These are phyloP conservation scores for Montipora sp. DNA, from an alignment of 64 coral and sea anemone species.

Conservation along the genomic window DNA sequence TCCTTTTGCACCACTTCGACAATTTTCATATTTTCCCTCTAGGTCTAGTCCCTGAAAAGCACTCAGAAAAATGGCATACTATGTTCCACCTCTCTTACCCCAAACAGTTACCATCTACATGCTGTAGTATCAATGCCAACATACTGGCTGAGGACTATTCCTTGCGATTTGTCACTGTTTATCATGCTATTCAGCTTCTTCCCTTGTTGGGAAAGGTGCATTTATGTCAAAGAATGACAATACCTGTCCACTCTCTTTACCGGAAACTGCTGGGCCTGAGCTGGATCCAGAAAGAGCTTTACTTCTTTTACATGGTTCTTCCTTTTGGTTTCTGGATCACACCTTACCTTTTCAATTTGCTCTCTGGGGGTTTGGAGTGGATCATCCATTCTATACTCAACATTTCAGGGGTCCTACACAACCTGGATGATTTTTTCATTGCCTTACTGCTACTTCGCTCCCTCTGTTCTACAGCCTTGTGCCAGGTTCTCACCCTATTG, in stretches of 20 bases:
- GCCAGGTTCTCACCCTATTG: slow-evolving; percentile 4
- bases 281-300: slow-evolving; percentile 1
- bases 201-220: not conserved
- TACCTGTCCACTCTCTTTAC: slow-evolving; percentile 36
- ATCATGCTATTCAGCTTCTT: not conserved
- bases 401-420: slow-evolving; percentile 10
- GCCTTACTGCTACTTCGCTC: not conserved
- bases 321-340: not conserved
- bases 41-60: slow-evolving; percentile 36
- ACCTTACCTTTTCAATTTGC: slow-evolving; percentile 3
- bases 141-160: not conserved
- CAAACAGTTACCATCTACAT: not conserved
- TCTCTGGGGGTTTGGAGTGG: slow-evolving; percentile 29
- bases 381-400: not conserved
- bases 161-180: slow-evolving; percentile 8
- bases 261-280: slow-evolving; percentile 32
- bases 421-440: slow-evolving; percentile 31
- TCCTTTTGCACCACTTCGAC: not conserved
- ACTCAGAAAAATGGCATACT: slow-evolving; percentile 31
- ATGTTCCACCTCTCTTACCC: slow-evolving; percentile 30
- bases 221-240: slow-evolving; percentile 48
- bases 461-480: not conserved
- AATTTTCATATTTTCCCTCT: slow-evolving; percentile 37
- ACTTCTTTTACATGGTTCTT: slow-evolving; percentile 20
- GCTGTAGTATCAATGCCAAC: slow-evolving; percentile 10